Evolutionary conservation across 2,888 invertebrate genomes (phyloP), one percentile per base, ranked within the genome.

Genomic region (Gordius sp.): DNA sequence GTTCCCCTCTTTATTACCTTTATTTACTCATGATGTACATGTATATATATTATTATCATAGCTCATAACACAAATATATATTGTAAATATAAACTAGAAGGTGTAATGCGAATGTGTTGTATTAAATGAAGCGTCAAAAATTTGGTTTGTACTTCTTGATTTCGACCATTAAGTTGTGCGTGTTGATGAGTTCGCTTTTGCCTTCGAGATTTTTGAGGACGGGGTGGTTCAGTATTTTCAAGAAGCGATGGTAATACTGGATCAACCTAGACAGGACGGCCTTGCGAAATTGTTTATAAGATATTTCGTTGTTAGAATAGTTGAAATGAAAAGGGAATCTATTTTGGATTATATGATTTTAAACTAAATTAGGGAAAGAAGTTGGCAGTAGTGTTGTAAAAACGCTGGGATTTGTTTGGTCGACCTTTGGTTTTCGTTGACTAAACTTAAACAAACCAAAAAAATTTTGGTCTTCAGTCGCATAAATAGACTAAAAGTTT

Each of bases 81-180:
- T n/a, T n/a, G n/a, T n/a, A n/a, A n/a, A n/a, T n/a, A n/a, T n/a
- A n/a, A n/a, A n/a, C n/a, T n/a, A n/a, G n/a, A n/a, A n/a, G n/a
- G n/a, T n/a, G n/a, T n/a, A n/a, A n/a, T n/a, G n/a, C n/a, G n/a
- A n/a, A n/a, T n/a, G 0, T 66, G 63, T 8, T 41, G 23, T n/a
- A n/a, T n/a, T n/a, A n/a, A n/a, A n/a, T n/a, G n/a, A n/a, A n/a
- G n/a, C n/a, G n/a, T 63, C 73, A 87, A 72, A 83, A 93, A 69
- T 80, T 82, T 2, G 85, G 85, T 73, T 93, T 97, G 71, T 91
- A 91, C 73, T 93, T 93, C 71, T 97, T 99, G 61, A 97, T 83
- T 74, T 99, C 93, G 1, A 91, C 86, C 85, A 93, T 93, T 59
- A 97, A 82, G 60, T 89, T 84, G 72, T 97, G 97, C 65, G 91